These are phyloP conservation scores for Carposina sasakii DNA, from an alignment of 1,140 invertebrate genomes.

Conservation along the genomic window DNA sequence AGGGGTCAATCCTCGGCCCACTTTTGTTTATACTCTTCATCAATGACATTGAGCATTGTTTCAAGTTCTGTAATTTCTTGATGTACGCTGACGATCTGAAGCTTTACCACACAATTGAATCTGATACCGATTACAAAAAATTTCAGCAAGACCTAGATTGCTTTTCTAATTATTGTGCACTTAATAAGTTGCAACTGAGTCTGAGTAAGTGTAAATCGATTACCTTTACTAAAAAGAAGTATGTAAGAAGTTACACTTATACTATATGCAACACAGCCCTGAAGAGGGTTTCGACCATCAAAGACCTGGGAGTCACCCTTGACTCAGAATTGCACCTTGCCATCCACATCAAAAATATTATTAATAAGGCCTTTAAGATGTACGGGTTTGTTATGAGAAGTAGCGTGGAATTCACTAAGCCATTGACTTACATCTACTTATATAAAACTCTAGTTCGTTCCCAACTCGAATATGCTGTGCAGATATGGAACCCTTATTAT, in stretches of 20 bases:
- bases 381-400: constrained; percentile 16
- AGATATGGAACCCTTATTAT: constrained; percentile 18
- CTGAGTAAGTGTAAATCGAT: constrained; percentile 2
- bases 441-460: constrained; percentile 13
- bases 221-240: constrained; percentile 1
- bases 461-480: constrained; percentile 17
- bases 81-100: neutral
- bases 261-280: too few species aligned
- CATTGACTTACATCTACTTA: constrained; percentile 11
- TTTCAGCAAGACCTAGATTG: constrained; percentile 2
- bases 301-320: constrained; percentile 1
- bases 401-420: constrained; percentile 6
- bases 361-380: constrained; percentile 17
- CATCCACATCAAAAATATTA: constrained; percentile 15
- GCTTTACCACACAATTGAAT: neutral
- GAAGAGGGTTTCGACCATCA: too few species aligned
- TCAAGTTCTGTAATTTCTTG: constrained; percentile 7
- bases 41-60: constrained; percentile 24
- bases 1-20: constrained; percentile 31
- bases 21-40: constrained; percentile 33
- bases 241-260: neutral
- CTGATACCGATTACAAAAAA: neutral
- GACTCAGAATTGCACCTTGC: neutral
- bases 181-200: neutral
- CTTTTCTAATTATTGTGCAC: neutral